Evolutionary conservation across 2,888 invertebrate genomes (phyloP), one percentile per base, ranked within the genome.

Genomic region (Thyatira batis): DNA sequence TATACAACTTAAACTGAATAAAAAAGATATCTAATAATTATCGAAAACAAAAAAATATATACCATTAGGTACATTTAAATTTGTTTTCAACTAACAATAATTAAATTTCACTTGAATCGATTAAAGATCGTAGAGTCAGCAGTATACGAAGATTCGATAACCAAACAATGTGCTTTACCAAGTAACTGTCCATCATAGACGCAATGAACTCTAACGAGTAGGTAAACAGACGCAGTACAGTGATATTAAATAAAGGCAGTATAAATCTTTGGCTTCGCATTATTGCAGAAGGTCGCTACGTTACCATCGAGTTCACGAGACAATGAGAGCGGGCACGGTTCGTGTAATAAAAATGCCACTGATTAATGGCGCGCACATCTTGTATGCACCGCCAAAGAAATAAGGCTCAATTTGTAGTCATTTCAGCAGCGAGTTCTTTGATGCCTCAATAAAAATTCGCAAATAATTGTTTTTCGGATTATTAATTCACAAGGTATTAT

Each of bases 301-400:
- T 17, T 39, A 17, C 8, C 17, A 17, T 17, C 55, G 49, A 53
- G 53, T 48, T 55, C 20, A 27, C 39, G 61, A 63, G 66, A 69
- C 63, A 69, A 63, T 63, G 63, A 53, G 46, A 48, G 63, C 65
- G 69, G 68, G 69, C 57, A 48, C 46, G 60, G 56, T 60, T 66
- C 61, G 46, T 61, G 39, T 59, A 69, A 66, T 62, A 54, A 45
- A 53, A 48, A 45, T 39, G 17, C 39, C 48, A 52, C 58, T 61
- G 67, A 64, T 57, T 62, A 54, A 54, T 53, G 57, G 45, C 54
- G 55, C 50, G 20, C 52, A 50, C 49, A 52, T 58, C 28, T 56
- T 17, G 39, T n/a, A 39, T 17, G 39, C 20, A 28, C 17, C 27
- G 27, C n/a, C 25, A n/a, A 45, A 52, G 46, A 45, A 45, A 52